Percentiles rank a stretch among this genome's conserved stretches.
Evolutionary conservation across 2,888 invertebrate genomes (phyloP).

Genomic region (Scaptodrosophila latifasciaeformis): DNA sequence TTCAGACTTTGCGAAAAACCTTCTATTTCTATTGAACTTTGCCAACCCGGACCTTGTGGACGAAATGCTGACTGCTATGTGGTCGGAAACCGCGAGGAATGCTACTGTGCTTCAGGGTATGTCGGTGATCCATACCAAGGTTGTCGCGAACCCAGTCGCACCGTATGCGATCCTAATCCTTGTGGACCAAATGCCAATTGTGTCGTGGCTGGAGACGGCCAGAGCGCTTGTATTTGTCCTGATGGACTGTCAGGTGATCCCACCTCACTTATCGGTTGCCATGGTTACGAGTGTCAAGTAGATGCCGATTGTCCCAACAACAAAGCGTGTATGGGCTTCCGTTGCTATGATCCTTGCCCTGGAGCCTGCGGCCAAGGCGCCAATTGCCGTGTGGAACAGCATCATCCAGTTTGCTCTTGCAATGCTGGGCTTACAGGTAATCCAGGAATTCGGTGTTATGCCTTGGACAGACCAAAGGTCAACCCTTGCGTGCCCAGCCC

Average conservation of each 20-base stretch:
- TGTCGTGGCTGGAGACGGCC: conserved; percentile 80
- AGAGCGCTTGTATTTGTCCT: conserved; percentile 84
- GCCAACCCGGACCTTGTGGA: conserved; percentile 89
- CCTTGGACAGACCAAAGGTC: conserved; percentile 76
- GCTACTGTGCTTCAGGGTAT: conserved; percentile 86
- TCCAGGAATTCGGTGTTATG: conserved; percentile 84
- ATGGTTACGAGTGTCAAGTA: conserved; percentile 86
- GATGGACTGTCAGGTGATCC: conserved; percentile 87
- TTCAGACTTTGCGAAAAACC: conserved; percentile 83
- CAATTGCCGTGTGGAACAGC: conserved; percentile 84
- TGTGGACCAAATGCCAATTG: conserved; percentile 88
- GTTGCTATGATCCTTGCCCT: conserved; percentile 88
- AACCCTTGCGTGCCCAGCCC: conserved; percentile 85
- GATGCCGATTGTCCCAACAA: conserved; percentile 85
- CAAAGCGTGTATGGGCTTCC: conserved; percentile 86
- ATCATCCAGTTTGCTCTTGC: conserved; percentile 88
- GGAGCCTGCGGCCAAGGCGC: conserved; percentile 87
- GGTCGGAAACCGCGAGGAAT: conserved; percentile 86
- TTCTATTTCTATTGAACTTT: conserved; percentile 79
- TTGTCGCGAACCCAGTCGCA: conserved; percentile 82
- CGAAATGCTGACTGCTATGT: conserved; percentile 89
- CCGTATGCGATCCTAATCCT: conserved; percentile 86
- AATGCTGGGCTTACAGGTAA: conserved; percentile 84
- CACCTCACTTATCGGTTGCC: conserved; percentile 82
- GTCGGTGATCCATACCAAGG: conserved; percentile 87